Conservation (phyloP, 2,113 vertebrate genomes). For the Apodemus speciosus region DNA sequence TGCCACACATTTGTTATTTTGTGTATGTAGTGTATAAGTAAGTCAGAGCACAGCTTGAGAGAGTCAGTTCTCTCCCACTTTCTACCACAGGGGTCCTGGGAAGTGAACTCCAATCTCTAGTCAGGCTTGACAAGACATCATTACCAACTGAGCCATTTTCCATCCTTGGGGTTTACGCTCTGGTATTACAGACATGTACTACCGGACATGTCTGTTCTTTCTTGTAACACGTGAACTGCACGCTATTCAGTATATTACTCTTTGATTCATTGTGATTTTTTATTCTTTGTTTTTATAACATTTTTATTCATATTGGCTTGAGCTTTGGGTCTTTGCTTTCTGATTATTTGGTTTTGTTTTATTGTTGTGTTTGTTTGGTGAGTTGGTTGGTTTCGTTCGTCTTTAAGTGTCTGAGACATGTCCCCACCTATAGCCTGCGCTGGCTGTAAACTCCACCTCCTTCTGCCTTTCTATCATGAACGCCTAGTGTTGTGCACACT, state of each 20-base stretch:
- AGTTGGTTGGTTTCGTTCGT: background rate
- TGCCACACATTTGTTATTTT: background rate
- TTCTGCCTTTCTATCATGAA: too few relatives aligned
- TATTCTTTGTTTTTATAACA: background rate
- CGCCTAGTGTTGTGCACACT: background rate
- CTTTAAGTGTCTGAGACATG: background rate
- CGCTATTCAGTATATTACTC: background rate
- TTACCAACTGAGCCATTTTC: background rate
- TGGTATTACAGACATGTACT: background rate
- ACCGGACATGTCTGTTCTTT: background rate
- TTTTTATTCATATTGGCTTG: background rate
- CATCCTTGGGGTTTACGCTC: accelerated
- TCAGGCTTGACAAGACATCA: background rate
- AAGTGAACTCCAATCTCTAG: background rate
- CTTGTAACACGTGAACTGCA: too few relatives aligned
- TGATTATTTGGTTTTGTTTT: background rate
- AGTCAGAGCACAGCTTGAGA: background rate
- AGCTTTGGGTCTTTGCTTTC: background rate
- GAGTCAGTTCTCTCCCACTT: background rate
- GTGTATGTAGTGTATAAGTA: background rate
- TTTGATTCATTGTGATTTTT: background rate
- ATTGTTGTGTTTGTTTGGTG: background rate
- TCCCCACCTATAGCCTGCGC: background rate
- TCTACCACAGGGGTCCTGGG: background rate
- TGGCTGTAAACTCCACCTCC: background rate